Evolutionary conservation across 2,113 vertebrate species (phyloP), one percentile per base, ranked within the genome.

Genomic region (Paramisgurnus dabryanus): DNA sequence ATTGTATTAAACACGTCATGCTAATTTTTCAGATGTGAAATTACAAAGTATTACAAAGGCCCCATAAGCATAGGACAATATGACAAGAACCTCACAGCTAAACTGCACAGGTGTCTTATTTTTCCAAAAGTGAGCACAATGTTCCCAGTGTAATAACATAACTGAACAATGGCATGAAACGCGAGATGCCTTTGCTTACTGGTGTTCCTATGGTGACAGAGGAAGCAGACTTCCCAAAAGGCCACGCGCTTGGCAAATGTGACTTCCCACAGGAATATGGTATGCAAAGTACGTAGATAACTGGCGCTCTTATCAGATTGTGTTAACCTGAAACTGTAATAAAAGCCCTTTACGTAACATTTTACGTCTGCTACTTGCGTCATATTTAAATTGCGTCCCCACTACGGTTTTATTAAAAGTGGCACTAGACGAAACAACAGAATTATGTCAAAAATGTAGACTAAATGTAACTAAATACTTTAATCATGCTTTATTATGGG

Each of bases 121-220:
- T 85, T 83, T 85, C 78, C 84, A 80, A 75, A 75, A 75, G 43
- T 47, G 67, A 78, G 69, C 53, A 63, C 74, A 82, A 76, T 67
- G 82, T 84, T 81, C 81, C 80, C 66, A 86, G 53, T 87, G 88
- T 87, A 78, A 82, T 88, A 72, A 55, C 83, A 82, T 85, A 83
- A 77, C n/a, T 70, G 63, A 89, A 87, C 77, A 78, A 89, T 86
- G 90, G 88, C 87, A 88, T 89, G 89, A 90, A 89, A 91, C 34
- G 43, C 78, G 86, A 91, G 86, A 88, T 79, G 82, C 86, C 85
- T 93, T 93, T 93, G 88, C 90, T 91, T 91, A 88, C 87, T 3
- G 75, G 92, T 34, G 27, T 92, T 87, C 83, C 90, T 67, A 86
- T 89, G 66, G 92, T 64, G 82, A 85, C 89, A 85, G 74, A 89